phyloP scores from a whole-genome alignment of 2,888 invertebrate genomes.

The Ophonus ardosiacus region DNA sequence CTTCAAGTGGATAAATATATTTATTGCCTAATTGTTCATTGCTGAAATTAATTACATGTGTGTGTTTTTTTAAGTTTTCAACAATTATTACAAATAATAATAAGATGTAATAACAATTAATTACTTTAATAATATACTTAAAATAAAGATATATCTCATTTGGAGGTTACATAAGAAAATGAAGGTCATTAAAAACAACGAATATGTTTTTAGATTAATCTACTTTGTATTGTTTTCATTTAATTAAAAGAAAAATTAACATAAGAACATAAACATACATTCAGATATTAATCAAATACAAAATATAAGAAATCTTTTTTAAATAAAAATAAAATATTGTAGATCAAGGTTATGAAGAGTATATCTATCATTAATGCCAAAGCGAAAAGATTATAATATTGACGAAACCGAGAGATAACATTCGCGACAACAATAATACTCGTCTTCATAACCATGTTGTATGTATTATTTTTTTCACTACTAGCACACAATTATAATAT shows the following conservation, averaged over 20 bases:
- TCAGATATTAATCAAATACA: too few relatives aligned
- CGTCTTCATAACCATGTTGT: too few relatives aligned
- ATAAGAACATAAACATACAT: too few relatives aligned
- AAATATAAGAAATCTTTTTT: too few relatives aligned
- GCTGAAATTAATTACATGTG: background rate
- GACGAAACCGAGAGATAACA: too few relatives aligned
- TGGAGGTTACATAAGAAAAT: constrained; percentile 10
- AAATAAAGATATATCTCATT: background rate
- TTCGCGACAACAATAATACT: too few relatives aligned
- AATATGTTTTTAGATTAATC: background rate
- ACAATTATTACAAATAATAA: constrained; percentile 11
- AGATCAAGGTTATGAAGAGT: too few relatives aligned
- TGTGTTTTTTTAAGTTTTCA: background rate
- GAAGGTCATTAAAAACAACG: constrained; percentile 14
- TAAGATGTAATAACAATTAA: constrained; percentile 36
- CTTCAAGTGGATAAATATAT: background rate
- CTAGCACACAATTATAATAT: too few relatives aligned
- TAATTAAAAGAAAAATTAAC: background rate
- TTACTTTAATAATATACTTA: constrained; percentile 22
- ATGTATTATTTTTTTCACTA: too few relatives aligned
- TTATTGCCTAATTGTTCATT: background rate
- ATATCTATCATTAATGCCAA: too few relatives aligned
- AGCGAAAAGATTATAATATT: too few relatives aligned
- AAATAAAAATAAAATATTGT: too few relatives aligned
- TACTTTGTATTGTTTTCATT: background rate